A percentile compares a stretch with the other conserved stretches of the same genome.
phyloP scores from a whole-genome alignment of 2,797 vertebrate genomes.

The Pangasius mekongensis region DNA sequence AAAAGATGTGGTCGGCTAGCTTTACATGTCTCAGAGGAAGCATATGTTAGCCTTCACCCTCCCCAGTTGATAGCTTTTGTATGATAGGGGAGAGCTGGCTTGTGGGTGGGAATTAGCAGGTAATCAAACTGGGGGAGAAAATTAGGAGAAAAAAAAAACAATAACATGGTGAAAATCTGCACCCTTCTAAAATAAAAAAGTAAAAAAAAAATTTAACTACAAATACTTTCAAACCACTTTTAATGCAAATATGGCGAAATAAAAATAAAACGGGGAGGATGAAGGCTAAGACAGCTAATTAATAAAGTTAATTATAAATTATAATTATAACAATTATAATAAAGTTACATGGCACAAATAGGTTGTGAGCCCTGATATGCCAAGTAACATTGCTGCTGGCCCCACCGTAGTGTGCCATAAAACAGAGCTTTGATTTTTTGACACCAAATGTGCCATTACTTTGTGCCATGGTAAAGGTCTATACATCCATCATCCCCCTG shows the following conservation, averaged over 20 bases:
- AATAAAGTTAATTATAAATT: no score
- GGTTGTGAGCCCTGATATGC: neutral
- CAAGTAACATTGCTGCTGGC: neutral
- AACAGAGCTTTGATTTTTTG: neutral
- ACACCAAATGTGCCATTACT: neutral
- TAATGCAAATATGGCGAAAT: neutral
- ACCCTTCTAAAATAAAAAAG: neutral
- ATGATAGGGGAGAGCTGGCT: neutral
- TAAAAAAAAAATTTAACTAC: neutral
- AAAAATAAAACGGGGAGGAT: neutral
- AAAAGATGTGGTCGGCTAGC: neutral
- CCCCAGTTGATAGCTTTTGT: neutral
- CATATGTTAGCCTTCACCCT: neutral
- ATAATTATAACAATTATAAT: no score
- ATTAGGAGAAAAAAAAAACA: neutral
- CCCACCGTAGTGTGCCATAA: neutral
- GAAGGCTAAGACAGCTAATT: neutral
- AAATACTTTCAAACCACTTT: neutral
- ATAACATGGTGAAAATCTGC: neutral
- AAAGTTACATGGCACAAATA: neutral
- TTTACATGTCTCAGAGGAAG: neutral
- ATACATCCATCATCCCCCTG: constrained; percentile 11
- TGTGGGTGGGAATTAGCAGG: neutral
- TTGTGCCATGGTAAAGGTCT: neutral
- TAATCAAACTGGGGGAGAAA: neutral